Conservation (phyloP, 2,797 vertebrate genomes). For the Cynopterus sphinx region DNA sequence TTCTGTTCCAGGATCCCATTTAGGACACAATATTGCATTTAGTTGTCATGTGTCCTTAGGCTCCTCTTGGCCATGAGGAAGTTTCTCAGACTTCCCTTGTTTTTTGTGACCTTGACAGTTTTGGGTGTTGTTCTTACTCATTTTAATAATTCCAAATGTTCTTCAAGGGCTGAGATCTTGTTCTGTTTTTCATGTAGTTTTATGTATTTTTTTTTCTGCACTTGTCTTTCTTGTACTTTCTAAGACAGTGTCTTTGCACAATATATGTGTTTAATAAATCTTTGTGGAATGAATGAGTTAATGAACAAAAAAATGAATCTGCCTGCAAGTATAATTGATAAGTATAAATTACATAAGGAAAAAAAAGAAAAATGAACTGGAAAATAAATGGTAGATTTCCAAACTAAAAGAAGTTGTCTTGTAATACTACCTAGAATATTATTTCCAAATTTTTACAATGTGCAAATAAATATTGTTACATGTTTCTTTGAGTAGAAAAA, state of each 20-base stretch:
- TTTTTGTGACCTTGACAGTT: background rate
- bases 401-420: background rate
- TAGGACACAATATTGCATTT: background rate
- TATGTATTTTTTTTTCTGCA: background rate
- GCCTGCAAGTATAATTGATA: background rate
- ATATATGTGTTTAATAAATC: background rate
- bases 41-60: background rate
- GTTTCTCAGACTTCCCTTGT: background rate
- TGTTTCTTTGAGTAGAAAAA: conserved; percentile 4
- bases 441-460: background rate
- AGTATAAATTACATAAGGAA: background rate
- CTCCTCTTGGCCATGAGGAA: background rate
- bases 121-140: background rate
- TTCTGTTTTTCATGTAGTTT: background rate
- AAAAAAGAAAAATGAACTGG: background rate
- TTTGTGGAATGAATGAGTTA: background rate
- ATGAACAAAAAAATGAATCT: conserved; percentile 4
- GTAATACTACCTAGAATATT: background rate
- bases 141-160: background rate
- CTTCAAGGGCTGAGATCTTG: background rate
- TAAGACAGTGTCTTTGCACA: background rate
- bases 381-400: conserved; percentile 17
- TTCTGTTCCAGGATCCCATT: background rate
- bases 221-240: background rate
- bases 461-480: background rate